Evolutionary conservation across 2,113 vertebrate genomes (phyloP).

Genomic region (Pimephales promelas): DNA sequence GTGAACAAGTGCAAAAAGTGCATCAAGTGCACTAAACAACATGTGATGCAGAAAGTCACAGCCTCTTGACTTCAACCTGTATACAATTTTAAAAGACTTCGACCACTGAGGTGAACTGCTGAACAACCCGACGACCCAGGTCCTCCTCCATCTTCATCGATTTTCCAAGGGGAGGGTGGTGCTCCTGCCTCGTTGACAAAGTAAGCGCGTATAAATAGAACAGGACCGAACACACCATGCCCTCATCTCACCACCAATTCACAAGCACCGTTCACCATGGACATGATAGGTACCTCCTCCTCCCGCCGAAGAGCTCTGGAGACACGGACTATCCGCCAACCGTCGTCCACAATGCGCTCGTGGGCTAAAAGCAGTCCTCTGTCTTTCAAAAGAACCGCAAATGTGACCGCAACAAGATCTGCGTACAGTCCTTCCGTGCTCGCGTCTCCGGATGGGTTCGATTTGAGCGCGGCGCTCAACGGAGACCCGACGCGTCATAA

Average conservation of each 20-base stretch:
- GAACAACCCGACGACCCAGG: background rate
- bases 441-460: slow-evolving; percentile 81
- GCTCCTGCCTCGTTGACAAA: slow-evolving; percentile 35
- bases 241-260: background rate
- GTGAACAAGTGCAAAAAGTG: background rate
- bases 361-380: slow-evolving; percentile 79
- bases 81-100: background rate
- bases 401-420: slow-evolving; percentile 65
- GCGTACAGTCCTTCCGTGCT: slow-evolving; percentile 67
- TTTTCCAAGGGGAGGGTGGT: slow-evolving; percentile 12
- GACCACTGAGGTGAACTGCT: slow-evolving; percentile 12
- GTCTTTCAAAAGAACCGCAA: slow-evolving; percentile 75
- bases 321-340: slow-evolving; percentile 76
- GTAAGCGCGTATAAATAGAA: slow-evolving; percentile 42
- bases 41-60: background rate
- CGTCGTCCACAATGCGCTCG: slow-evolving; percentile 80
- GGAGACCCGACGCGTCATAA: slow-evolving; percentile 80
- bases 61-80: background rate
- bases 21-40: background rate
- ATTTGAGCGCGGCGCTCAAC: slow-evolving; percentile 81
- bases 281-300: slow-evolving; percentile 77
- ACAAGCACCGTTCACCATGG: slow-evolving; percentile 71
- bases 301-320: slow-evolving; percentile 81
- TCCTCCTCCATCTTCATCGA: slow-evolving; percentile 22
- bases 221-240: background rate